Evolutionary conservation across 2,888 invertebrate species (phyloP), one percentile per base, ranked within the genome.

Genomic region (Parelbella ahira): DNA sequence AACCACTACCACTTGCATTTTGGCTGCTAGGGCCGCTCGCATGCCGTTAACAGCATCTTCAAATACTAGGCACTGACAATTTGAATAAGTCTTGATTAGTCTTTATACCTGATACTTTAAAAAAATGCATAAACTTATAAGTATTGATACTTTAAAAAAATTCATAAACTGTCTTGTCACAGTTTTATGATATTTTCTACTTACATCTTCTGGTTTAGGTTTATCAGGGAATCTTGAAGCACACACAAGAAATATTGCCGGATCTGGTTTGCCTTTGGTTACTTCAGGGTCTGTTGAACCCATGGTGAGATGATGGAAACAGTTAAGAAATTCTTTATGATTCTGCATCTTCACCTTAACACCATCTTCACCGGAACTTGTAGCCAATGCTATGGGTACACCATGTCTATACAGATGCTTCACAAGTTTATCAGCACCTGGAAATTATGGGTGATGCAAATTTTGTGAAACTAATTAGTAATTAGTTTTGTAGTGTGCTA

Each of bases 1-100:
- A 2, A 95, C 92, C 88, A 93, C 93, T 0, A 95, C 91, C 2
- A 91, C 91, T 74, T 94, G 94, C 97, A 97, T 97, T 6, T 93
- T 93, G 4, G 97, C 97, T 11, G 90, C 89, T 20, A 88, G 67
- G 0, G 93, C 97, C 5, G 94, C 94, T 51, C 89, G 87, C 0
- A 97, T 92, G 0, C 98, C 97, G 74, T 96, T 96, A 0, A 94
- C 93, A 1, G 97, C 94, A 83, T 97, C 97, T 86, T 97, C 97
- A 73, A 97, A 94, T 0, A 96, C 96, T 44, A 97, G 76, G 63
- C 18, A 36, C 25, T 36, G 24, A 10, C 24, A 25, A 3, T 15
- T 15, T 15, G 4, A 15, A 15, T 15, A 15, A 15, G 2, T 15
- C 4, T 15, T 15, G 15, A 15, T 15, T 15, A n/a, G n/a, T n/a